Evolutionary conservation across 2,888 invertebrate genomes (phyloP).

Genomic region (Urechis unicinctus): DNA sequence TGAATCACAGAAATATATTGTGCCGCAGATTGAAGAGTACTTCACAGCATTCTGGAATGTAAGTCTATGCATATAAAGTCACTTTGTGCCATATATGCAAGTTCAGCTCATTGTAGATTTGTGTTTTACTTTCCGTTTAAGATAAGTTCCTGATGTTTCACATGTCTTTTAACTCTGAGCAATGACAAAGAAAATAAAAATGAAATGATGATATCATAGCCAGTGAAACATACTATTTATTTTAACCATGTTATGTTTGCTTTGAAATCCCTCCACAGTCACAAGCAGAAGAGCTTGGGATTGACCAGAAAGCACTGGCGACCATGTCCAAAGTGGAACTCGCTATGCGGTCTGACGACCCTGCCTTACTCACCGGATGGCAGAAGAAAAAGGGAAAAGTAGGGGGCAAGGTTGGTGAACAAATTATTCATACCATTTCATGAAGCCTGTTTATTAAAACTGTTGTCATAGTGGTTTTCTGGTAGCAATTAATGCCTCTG

Average conservation of each 20-base stretch:
- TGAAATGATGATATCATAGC: too few species aligned
- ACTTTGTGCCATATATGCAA: too few species aligned
- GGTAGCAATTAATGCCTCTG: too few species aligned
- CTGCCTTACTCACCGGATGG: conserved; percentile 23
- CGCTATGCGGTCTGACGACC: conserved; percentile 37
- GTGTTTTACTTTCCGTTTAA: too few species aligned
- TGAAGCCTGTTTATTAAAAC: too few species aligned
- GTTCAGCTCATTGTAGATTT: too few species aligned
- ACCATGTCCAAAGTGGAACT: conserved; percentile 41
- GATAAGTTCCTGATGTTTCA: too few species aligned
- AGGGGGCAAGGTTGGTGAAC: conserved; percentile 13
- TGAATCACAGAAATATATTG: conserved; percentile 33
- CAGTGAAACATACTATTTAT: too few species aligned
- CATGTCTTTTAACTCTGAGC: too few species aligned
- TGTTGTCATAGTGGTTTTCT: too few species aligned
- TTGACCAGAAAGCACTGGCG: conserved; percentile 24
- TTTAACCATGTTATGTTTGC: not conserved
- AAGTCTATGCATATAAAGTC: not conserved
- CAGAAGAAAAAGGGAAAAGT: conserved; percentile 15
- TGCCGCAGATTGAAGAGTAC: conserved; percentile 35
- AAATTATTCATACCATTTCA: too few species aligned
- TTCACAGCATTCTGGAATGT: conserved; percentile 41
- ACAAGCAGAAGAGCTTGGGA: conserved; percentile 23
- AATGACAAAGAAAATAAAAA: too few species aligned
- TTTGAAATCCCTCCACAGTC: conserved; percentile 18